Conservation (phyloP, 2,113 vertebrate genomes). For the Silurus asotus region DNA sequence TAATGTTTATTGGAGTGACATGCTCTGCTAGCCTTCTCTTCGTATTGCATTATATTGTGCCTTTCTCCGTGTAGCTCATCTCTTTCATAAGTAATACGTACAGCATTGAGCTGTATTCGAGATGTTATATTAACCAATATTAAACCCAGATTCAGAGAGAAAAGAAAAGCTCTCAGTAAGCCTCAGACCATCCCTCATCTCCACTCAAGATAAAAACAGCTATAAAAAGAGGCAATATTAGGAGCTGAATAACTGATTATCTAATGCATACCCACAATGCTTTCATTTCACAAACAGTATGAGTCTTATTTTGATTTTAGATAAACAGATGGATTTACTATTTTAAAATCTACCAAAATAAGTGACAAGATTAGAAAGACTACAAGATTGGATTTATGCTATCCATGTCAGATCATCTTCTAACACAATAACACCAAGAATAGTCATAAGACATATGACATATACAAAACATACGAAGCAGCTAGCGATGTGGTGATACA, state of each 20-base stretch:
- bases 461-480: no score
- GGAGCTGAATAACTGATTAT: not conserved
- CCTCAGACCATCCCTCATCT: not conserved
- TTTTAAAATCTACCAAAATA: not conserved
- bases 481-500: no score
- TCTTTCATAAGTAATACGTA: conserved; percentile 9
- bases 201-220: conserved; percentile 7
- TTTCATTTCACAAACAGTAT: not conserved
- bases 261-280: not conserved
- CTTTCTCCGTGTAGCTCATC: not conserved
- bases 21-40: not conserved
- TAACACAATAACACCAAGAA: no score
- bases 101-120: not conserved
- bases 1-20: not conserved
- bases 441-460: no score
- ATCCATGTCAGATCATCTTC: not conserved
- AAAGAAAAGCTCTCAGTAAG: not conserved
- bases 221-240: conserved; percentile 16
- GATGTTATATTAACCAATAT: not conserved
- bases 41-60: not conserved
- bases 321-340: not conserved
- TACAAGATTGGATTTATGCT: not conserved
- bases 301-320: not conserved
- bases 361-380: not conserved
- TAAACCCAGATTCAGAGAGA: not conserved